Base-by-base conservation (phyloP, 2,113 vertebrate species). In the Chionis minor region DNA sequence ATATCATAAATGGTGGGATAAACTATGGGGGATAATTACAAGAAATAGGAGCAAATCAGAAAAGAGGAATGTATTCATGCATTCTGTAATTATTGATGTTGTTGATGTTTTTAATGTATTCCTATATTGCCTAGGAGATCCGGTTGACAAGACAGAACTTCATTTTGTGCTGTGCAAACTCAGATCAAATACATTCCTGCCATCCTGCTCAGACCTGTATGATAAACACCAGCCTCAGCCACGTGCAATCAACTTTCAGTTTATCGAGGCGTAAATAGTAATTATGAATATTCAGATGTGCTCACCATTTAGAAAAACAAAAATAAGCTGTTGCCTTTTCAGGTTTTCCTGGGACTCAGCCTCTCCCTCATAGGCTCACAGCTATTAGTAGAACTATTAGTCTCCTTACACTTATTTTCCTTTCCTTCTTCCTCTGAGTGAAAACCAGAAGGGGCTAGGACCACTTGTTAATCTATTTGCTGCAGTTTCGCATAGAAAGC, bases 131-230 rank as follows among this genome's bases (percentile, higher is more conserved):
- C 67, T 24, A 62, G 56, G 35, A 90, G 91, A 79, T 54, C n/a
- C 8, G 1, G 35, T 51, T 91, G 84, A 93, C 56, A 94, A 89
- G 93, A 92, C 52, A 87, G 62, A 94, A 87, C 73, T 90, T 79
- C 10, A 65, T 85, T 75, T 85, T 91, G 19, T 87, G 70, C 89
- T 94, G 42, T 96, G 85, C 45, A 92, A 85, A 91, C 26, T 91
- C 84, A 91, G 90, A 96, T 94, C 94, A 97, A 97, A 94, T 94
- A 32, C 90, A 97, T 96, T 95, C 93, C 78, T 91, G 78, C 78
- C 81, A 87, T 82, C 84, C 81, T 96, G 84, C 84, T 96, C 85
- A 95, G 94, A 92, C 66, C 77, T 90, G 84, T 75, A 70, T 40
- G 73, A 92, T 92, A 93, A 96, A 92, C 45, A 88, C 47, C 66